Evolutionary conservation across 2,113 vertebrate genomes (phyloP), one percentile per base, ranked within the genome.

Genomic region (Paramormyrops kingsleyae): DNA sequence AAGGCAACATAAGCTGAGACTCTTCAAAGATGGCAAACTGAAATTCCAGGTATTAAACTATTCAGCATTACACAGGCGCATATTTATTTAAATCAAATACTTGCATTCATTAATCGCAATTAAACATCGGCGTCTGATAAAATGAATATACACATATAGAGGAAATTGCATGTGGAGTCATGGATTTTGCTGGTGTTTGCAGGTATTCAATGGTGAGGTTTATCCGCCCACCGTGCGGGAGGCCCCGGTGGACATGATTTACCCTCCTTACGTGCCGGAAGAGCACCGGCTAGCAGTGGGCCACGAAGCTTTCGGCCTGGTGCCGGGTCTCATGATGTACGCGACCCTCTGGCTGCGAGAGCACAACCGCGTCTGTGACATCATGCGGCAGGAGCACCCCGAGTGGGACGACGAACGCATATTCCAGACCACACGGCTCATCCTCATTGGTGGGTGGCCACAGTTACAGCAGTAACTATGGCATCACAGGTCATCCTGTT

Each of bases 301-400:
- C 3, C 98, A 99, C 7, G 98, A 99, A 90, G 96, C 98, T 1
- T 99, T 99, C 0, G 99, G 98, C 2, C 95, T 99, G 92, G 97
- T 99, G 90, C 99, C 99, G 0, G 98, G 98, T 0, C 95, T 99
- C 83, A 97, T 99, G 97, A 98, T 99, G 98, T 99, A 99, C 0
- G 97, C 98, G 62, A 99, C 97, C 0, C 96, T 99, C 86, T 99
- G 98, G 98, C 96, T 99, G 5, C 96, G 98, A 0, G 99, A 99
- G 62, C 98, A 99, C 92, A 99, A 99, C 93, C 93, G 98, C 0
- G 98, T 99, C 83, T 99, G 98, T 4, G 97, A 99, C 0, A n/a
- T 99, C 87, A 93, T 99, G 83, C 96, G 95, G 88, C 93, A 90
- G 46, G 96, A 97, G 42, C 99, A 99, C 90, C 98, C 98, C 0